phyloP scores from a whole-genome alignment of 2,888 invertebrate species.

The Drosophila sordidapex region DNA sequence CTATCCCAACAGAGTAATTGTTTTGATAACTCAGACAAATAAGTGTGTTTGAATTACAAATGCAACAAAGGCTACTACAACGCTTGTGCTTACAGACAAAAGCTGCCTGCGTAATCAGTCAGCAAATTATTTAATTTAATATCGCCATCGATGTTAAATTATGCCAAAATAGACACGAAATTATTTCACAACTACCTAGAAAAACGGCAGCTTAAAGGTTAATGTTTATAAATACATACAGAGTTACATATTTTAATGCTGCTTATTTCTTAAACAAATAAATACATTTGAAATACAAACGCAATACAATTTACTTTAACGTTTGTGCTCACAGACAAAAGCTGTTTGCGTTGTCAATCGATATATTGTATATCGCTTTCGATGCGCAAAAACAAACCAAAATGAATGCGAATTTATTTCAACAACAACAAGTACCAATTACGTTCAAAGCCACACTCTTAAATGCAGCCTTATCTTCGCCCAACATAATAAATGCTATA shows the following conservation, averaged over 20 bases:
- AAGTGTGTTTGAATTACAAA: background rate
- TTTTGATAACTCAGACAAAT: background rate
- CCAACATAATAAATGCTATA: background rate
- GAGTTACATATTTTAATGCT: background rate
- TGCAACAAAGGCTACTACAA: background rate
- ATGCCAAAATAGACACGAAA: background rate
- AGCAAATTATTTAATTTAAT: background rate
- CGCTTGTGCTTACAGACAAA: background rate
- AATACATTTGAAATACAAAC: background rate
- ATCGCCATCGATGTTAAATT: background rate
- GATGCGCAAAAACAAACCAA: background rate
- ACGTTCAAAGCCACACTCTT: background rate
- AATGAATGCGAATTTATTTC: background rate
- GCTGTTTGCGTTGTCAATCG: background rate
- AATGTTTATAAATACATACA: background rate
- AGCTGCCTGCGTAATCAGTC: background rate
- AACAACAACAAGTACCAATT: background rate
- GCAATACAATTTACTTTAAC: background rate
- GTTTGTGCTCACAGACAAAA: background rate
- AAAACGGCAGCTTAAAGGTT: background rate
- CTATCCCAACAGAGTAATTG: background rate
- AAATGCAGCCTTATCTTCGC: background rate
- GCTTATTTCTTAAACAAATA: background rate
- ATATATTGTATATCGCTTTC: background rate
- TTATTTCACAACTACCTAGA: background rate